Percentiles rank a stretch among this genome's conserved stretches.
These are phyloP conservation scores for Gymnarchus niloticus DNA, from an alignment of 2,113 vertebrate species.

Conservation along the genomic window DNA sequence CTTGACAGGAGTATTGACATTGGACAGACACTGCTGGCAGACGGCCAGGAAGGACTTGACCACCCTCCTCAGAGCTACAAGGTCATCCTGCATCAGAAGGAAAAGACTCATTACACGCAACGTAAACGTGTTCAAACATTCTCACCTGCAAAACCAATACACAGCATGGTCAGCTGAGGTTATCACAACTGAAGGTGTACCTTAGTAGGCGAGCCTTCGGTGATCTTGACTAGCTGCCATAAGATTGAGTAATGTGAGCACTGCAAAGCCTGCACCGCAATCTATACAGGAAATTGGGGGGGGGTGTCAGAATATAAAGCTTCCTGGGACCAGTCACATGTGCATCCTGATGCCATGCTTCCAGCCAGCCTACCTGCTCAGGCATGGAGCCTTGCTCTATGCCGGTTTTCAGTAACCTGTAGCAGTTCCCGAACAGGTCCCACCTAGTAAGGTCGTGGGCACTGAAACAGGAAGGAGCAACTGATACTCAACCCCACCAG, in stretches of 20 bases:
- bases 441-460: slow-evolving; percentile 96
- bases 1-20: slow-evolving; percentile 95
- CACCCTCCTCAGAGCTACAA: slow-evolving; percentile 88
- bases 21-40: slow-evolving; percentile 98
- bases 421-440: slow-evolving; percentile 97
- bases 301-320: neutral
- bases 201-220: slow-evolving; percentile 93
- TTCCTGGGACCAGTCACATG: neutral
- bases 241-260: slow-evolving; percentile 98
- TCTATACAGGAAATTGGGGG: slow-evolving; percentile 56
- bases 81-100: slow-evolving; percentile 76
- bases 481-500: neutral
- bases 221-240: slow-evolving; percentile 98
- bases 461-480: slow-evolving; percentile 53
- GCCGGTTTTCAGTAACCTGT: slow-evolving; percentile 90
- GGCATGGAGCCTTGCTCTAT: slow-evolving; percentile 99
- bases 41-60: slow-evolving; percentile 96
- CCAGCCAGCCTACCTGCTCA: slow-evolving; percentile 72
- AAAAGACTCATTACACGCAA: neutral
- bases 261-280: slow-evolving; percentile 94
- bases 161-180: neutral
- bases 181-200: slow-evolving; percentile 38
- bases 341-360: neutral
- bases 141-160: neutral
- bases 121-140: neutral